Percentiles rank a stretch among this genome's conserved stretches.
These are phyloP conservation scores for Mungos mungo DNA, from an alignment of 2,113 vertebrate genomes.

Conservation along the genomic window DNA sequence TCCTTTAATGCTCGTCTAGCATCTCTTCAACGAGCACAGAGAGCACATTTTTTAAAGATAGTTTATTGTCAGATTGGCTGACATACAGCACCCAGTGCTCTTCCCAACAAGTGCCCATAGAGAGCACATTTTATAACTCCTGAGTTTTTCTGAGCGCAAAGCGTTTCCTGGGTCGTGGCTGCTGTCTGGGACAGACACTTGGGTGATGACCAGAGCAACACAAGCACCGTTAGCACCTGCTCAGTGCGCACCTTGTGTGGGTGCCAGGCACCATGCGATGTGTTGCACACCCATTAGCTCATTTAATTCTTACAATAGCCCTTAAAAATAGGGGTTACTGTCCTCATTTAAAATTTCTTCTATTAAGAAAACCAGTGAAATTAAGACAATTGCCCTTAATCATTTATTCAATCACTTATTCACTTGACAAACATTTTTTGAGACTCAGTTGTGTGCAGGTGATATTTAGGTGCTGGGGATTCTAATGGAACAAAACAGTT, in stretches of 20 bases:
- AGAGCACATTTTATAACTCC: background rate
- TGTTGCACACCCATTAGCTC: no score
- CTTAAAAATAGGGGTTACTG: background rate
- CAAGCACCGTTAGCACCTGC: accelerated
- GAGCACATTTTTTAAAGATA: background rate
- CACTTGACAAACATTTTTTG: background rate
- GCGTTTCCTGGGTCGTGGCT: background rate
- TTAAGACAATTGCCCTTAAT: background rate
- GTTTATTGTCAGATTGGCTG: no score
- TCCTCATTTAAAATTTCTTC: background rate
- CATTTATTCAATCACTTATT: background rate
- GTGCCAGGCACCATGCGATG: accelerated
- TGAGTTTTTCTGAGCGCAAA: background rate
- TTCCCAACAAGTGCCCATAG: no score
- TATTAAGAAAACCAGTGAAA: background rate
- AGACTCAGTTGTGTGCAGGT: background rate
- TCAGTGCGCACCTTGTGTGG: accelerated
- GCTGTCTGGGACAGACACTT: background rate
- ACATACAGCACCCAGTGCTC: no score
- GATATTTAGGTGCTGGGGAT: background rate
- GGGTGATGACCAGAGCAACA: background rate
- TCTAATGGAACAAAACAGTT: background rate
- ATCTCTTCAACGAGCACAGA: background rate
- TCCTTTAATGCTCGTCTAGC: no score
- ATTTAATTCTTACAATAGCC: background rate